Percentiles rank a stretch among this genome's conserved stretches.
Conservation (phyloP, 2,797 vertebrate species). For the Craterocephalus amniculus region DNA sequence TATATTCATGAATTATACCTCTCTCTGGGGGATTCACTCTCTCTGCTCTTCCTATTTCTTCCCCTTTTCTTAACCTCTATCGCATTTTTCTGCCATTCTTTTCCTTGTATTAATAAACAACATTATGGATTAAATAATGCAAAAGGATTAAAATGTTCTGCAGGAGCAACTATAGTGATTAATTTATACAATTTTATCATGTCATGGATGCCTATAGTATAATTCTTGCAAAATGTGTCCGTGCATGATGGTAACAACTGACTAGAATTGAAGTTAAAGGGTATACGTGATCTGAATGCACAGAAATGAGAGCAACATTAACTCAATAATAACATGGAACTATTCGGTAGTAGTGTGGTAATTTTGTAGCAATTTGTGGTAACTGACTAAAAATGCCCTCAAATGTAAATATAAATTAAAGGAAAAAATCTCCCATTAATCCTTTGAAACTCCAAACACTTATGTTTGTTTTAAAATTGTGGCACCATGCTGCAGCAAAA, state of each 20-base stretch:
- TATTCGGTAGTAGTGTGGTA: too few species aligned
- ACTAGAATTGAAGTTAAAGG: too few species aligned
- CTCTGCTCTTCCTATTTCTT: conserved; percentile 27
- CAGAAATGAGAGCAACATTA: too few species aligned
- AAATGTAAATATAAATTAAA: neutral
- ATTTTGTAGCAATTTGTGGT: too few species aligned
- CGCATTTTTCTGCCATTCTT: conserved; percentile 34
- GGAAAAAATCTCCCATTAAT: neutral
- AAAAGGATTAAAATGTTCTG: conserved; percentile 45
- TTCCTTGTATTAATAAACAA: conserved; percentile 52
- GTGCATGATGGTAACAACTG: neutral
- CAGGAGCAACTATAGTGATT: conserved; percentile 18
- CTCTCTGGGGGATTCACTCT: conserved; percentile 70
- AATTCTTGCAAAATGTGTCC: conserved; percentile 4
- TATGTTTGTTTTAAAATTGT: conserved; percentile 19
- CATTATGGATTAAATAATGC: conserved; percentile 58
- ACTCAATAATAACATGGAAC: too few species aligned
- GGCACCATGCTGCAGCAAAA: conserved; percentile 1
- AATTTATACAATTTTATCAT: conserved; percentile 28
- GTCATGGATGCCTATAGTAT: conserved; percentile 31
- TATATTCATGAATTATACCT: conserved; percentile 82
- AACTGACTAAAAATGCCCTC: too few species aligned
- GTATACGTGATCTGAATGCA: too few species aligned
- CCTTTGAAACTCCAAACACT: neutral
- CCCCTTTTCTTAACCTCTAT: conserved; percentile 23